phyloP scores from a whole-genome alignment of 2,888 invertebrate genomes.

The Torymus texanus region DNA sequence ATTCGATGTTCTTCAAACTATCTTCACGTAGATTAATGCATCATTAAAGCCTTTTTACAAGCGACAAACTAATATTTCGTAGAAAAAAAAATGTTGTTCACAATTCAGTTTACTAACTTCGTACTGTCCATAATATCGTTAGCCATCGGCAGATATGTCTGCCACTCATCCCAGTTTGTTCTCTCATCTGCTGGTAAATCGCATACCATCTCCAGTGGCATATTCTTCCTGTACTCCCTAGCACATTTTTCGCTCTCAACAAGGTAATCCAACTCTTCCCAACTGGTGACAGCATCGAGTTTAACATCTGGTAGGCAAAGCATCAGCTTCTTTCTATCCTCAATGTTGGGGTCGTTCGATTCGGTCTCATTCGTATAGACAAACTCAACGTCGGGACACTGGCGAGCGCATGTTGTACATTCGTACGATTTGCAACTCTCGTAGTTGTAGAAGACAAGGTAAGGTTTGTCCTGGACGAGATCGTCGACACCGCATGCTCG shows the following conservation, averaged over 20 bases:
- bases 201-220: no score
- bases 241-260: conserved; percentile 11
- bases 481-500: no score
- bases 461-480: conserved; percentile 79
- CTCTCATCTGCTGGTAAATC: no score
- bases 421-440: background rate
- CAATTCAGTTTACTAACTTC: no score
- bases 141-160: no score
- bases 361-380: background rate
- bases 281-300: background rate
- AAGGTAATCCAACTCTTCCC: conserved; percentile 9
- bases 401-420: background rate
- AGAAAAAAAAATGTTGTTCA: no score
- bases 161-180: no score
- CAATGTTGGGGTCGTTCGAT: background rate
- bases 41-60: no score
- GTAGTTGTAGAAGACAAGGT: conserved; percentile 84
- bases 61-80: no score
- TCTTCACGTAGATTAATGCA: no score
- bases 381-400: conserved; percentile 14
- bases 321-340: background rate
- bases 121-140: no score
- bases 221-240: background rate
- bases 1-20: no score
- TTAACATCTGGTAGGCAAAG: conserved; percentile 29